Conservation (phyloP, 2,113 vertebrate species). For the Planiliza haematocheilus region DNA sequence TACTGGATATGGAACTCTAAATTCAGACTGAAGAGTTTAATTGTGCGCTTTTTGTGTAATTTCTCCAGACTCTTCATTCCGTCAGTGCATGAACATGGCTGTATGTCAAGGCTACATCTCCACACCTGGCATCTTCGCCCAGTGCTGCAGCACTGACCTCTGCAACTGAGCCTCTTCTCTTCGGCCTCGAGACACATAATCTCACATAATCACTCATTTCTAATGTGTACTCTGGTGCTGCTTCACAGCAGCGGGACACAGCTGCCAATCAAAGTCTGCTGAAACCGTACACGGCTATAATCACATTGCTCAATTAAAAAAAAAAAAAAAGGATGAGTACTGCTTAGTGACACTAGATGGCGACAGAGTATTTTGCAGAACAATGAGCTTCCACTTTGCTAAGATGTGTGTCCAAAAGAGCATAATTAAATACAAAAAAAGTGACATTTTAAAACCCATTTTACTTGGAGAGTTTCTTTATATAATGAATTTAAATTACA, state of each 20-base stretch:
- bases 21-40: background rate
- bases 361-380: background rate
- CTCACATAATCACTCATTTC: background rate
- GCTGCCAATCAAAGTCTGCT: background rate
- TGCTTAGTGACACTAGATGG: constrained; percentile 2
- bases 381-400: background rate
- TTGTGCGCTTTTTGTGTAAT: background rate
- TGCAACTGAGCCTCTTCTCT: constrained; percentile 66
- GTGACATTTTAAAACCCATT: constrained; percentile 4
- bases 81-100: constrained; percentile 63
- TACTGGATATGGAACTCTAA: background rate
- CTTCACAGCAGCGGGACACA: too few relatives aligned
- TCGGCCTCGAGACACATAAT: background rate
- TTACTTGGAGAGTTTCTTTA: background rate
- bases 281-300: background rate
- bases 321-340: background rate
- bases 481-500: constrained; percentile 11
- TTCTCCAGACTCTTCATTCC: constrained; percentile 28
- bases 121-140: constrained; percentile 27
- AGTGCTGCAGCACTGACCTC: constrained; percentile 58
- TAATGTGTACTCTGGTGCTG: background rate
- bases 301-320: background rate
- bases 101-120: constrained; percentile 43
- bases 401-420: background rate
- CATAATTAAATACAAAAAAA: constrained; percentile 19